A percentile compares a stretch with the other conserved stretches of the same genome.
Conservation (phyloP, 2,888 invertebrate genomes). For the Agrochola litura region DNA sequence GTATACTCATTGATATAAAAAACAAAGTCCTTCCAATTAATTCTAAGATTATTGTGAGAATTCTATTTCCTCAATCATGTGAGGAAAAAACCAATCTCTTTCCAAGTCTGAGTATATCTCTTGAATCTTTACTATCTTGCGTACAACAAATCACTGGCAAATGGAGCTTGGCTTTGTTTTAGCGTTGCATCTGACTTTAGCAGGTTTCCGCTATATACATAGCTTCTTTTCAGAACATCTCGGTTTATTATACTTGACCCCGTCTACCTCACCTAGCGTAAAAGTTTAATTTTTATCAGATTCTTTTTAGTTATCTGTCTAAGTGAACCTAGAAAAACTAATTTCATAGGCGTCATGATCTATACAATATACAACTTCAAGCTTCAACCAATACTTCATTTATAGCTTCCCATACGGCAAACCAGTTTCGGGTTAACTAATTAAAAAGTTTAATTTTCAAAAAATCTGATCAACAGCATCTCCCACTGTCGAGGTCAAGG, state of each 20-base stretch:
- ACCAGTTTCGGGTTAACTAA: slow-evolving; percentile 68
- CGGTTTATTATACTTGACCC: neutral
- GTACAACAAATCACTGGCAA: slow-evolving; percentile 41
- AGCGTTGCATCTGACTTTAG: slow-evolving; percentile 12
- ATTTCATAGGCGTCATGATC: slow-evolving; percentile 20
- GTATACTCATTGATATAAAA: slow-evolving; percentile 2
- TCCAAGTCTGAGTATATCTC: slow-evolving; percentile 13
- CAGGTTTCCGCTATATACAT: slow-evolving; percentile 7
- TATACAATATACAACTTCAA: slow-evolving; percentile 18
- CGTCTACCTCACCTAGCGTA: neutral
- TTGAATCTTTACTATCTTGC: slow-evolving; percentile 44
- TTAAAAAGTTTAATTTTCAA: slow-evolving; percentile 72
- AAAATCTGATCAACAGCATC: slow-evolving; percentile 74
- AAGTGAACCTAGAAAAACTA: neutral
- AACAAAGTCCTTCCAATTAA: neutral
- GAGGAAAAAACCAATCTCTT: slow-evolving; percentile 38
- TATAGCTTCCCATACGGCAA: slow-evolving; percentile 56
- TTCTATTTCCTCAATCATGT: slow-evolving; percentile 34
- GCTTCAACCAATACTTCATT: slow-evolving; percentile 38
- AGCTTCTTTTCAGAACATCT: slow-evolving; percentile 8
- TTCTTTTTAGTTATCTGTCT: neutral
- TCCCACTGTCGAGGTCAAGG: slow-evolving; percentile 73
- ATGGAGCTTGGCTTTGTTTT: slow-evolving; percentile 37
- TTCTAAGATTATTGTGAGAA: slow-evolving; percentile 19
- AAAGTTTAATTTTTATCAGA: neutral